Evolutionary conservation across 2,797 vertebrate species (phyloP).

Genomic region (Anisognathus igniventris): DNA sequence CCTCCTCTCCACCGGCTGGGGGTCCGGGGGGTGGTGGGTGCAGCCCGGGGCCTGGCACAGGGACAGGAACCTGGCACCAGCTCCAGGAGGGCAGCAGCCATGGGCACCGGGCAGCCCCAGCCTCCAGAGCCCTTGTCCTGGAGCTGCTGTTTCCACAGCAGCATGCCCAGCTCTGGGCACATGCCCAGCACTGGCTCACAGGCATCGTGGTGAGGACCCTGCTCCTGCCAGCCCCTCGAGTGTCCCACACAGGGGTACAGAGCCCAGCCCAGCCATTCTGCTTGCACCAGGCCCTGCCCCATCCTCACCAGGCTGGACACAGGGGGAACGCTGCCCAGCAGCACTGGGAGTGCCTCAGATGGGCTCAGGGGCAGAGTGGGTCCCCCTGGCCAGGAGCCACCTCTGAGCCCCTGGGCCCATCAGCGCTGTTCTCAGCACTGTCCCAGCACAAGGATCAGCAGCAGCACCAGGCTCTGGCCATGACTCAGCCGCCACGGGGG

Average conservation of each 20-base stretch:
- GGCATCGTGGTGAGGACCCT: rapidly evolving
- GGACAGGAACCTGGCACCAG: background rate
- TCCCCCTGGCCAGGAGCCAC: background rate
- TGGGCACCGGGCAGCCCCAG: rapidly evolving
- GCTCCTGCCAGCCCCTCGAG: background rate
- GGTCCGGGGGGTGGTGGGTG: conserved; percentile 78
- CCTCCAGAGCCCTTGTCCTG: background rate
- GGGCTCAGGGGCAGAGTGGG: background rate
- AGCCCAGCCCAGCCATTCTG: background rate
- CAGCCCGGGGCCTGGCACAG: conserved; percentile 78
- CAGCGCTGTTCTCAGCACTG: background rate
- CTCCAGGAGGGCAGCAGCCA: background rate
- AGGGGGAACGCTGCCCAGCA: background rate
- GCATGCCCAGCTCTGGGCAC: background rate
- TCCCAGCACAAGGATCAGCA: background rate
- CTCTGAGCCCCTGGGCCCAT: background rate
- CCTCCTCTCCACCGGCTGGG: conserved; percentile 78
- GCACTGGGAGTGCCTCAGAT: background rate
- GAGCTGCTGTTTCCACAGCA: background rate
- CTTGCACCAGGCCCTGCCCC: background rate
- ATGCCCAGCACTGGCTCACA: background rate
- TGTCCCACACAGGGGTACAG: background rate
- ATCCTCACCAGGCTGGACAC: background rate
- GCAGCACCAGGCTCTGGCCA: rapidly evolving
- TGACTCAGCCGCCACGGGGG: too few relatives aligned